Conservation (phyloP, 2,888 invertebrate species). For the Tigriopus californicus region DNA sequence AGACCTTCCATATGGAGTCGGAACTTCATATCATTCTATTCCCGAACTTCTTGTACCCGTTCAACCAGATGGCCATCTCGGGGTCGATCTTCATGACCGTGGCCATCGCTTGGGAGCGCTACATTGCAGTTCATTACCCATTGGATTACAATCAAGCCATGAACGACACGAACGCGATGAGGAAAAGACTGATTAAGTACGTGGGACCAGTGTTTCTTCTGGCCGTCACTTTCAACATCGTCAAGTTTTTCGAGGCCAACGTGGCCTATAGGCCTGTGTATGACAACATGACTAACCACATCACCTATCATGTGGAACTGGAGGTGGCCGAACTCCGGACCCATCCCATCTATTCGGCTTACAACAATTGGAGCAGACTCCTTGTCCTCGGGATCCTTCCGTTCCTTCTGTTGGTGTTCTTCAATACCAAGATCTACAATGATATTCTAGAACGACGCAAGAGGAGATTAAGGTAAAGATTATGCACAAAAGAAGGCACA, state of each 20-base stretch:
- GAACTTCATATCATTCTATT: conserved; percentile 1
- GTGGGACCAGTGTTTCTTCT: neutral
- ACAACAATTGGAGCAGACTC: conserved; percentile 6
- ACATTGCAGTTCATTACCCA: conserved; percentile 10
- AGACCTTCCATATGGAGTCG: conserved; percentile 4
- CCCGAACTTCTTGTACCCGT: conserved; percentile 7
- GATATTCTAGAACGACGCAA: conserved; percentile 10
- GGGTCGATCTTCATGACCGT: conserved; percentile 13
- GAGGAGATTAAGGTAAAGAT: conserved; percentile 5
- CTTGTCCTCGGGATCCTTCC: conserved; percentile 12
- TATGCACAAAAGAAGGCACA: no score
- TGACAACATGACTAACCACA: neutral
- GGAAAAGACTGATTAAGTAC: conserved; percentile 6
- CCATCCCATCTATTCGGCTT: conserved; percentile 3
- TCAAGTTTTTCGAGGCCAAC: conserved; percentile 13
- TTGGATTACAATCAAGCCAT: conserved; percentile 12
- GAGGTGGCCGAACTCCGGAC: conserved; percentile 9
- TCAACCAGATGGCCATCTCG: conserved; percentile 10
- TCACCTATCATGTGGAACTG: neutral
- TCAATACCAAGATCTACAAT: conserved; percentile 14
- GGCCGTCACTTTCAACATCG: conserved; percentile 2
- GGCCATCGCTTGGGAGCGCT: conserved; percentile 14
- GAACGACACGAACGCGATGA: conserved; percentile 11
- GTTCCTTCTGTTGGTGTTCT: conserved; percentile 1
- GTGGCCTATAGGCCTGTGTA: neutral